A percentile compares a stretch with the other conserved stretches of the same genome.
These are phyloP conservation scores for Enteromius mattozi DNA, from an alignment of 2,797 vertebrate genomes.

Conservation along the genomic window DNA sequence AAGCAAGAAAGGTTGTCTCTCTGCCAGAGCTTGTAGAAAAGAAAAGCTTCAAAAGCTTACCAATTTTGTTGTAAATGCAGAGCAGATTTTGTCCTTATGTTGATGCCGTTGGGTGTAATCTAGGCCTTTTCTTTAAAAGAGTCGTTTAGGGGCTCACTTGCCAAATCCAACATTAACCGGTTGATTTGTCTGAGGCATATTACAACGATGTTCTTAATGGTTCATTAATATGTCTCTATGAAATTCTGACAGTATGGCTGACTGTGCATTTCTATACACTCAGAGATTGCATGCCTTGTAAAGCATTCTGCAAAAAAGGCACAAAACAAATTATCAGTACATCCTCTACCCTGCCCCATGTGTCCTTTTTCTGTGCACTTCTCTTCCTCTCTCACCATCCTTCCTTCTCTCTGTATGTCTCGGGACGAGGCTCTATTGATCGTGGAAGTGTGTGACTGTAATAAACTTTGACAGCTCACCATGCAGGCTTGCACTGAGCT, in stretches of 20 bases:
- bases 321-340: slow-evolving; percentile 8
- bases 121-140: background rate
- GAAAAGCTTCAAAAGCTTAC: slow-evolving; percentile 6
- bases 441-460: slow-evolving; percentile 74
- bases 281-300: slow-evolving; percentile 25
- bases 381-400: background rate
- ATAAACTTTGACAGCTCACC: slow-evolving; percentile 77
- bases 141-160: background rate
- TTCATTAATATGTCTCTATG: slow-evolving; percentile 12
- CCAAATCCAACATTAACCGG: slow-evolving; percentile 4
- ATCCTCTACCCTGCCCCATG: slow-evolving; percentile 35
- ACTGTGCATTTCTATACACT: background rate
- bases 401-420: slow-evolving; percentile 62
- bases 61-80: slow-evolving; percentile 2
- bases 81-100: background rate
- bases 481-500: slow-evolving; percentile 67
- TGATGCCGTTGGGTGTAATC: background rate
- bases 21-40: slow-evolving; percentile 30
- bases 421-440: slow-evolving; percentile 78
- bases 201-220: background rate
- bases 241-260: background rate
- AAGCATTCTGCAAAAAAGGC: slow-evolving; percentile 24
- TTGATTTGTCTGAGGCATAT: slow-evolving; percentile 1
- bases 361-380: slow-evolving; percentile 38
- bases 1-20: slow-evolving; percentile 13